These are phyloP conservation scores for Platichthys stellatus DNA, from an alignment of 2,113 vertebrate species.

Conservation along the genomic window DNA sequence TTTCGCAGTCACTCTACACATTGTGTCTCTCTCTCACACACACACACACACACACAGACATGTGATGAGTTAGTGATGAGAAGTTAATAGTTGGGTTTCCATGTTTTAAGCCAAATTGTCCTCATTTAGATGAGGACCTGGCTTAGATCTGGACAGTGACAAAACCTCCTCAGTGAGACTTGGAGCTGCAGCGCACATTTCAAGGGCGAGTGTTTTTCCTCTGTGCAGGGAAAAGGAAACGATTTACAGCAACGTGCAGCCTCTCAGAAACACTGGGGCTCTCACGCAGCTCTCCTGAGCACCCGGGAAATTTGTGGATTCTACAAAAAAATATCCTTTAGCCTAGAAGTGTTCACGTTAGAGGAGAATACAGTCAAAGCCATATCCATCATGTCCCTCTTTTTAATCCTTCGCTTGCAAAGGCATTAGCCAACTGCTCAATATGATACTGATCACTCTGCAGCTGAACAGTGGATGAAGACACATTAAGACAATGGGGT, in stretches of 20 bases:
- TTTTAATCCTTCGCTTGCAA: no score
- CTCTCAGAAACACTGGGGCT: background rate
- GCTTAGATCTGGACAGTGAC: constrained; percentile 2
- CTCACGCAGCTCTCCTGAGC: constrained; percentile 20
- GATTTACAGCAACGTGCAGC: background rate
- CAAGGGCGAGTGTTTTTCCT: background rate
- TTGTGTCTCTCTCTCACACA: background rate
- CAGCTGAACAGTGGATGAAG: no score
- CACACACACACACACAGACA: background rate
- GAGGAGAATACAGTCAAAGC: no score
- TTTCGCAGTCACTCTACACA: background rate
- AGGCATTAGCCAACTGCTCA: no score
- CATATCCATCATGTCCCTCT: no score
- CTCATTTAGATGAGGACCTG: constrained; percentile 12
- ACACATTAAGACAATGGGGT: no score
- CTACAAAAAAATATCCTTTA: no score
- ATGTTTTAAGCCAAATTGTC: constrained; percentile 34
- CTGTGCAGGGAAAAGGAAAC: background rate
- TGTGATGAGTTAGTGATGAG: background rate
- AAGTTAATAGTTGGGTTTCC: constrained; percentile 35
- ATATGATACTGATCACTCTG: no score
- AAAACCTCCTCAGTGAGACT: constrained; percentile 7
- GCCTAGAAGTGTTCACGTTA: no score
- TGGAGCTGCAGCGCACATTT: background rate
- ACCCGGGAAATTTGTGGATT: background rate